A percentile compares a stretch with the other conserved stretches of the same genome.
phyloP scores from a whole-genome alignment of 2,113 vertebrate species.

The Prolemur simus region DNA sequence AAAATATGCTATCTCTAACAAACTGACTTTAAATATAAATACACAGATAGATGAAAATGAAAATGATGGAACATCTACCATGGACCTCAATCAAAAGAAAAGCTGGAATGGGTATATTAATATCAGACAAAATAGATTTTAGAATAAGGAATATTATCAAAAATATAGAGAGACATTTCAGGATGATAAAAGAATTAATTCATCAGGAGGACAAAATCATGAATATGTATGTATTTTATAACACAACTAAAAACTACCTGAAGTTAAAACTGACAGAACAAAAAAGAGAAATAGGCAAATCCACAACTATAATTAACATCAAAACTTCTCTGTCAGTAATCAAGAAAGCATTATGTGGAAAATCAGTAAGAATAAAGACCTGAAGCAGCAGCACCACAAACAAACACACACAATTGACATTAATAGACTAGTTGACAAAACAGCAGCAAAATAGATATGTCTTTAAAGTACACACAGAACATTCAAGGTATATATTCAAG shows the following conservation, averaged over 20 bases:
- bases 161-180: neutral
- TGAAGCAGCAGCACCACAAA: neutral
- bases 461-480: neutral
- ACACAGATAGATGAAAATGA: neutral
- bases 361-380: neutral
- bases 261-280: neutral
- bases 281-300: neutral
- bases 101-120: neutral
- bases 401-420: neutral
- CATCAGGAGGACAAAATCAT: no score
- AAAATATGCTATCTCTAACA: neutral
- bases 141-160: neutral
- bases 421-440: neutral
- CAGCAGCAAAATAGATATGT: neutral
- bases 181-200: neutral
- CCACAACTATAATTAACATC: neutral
- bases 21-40: neutral
- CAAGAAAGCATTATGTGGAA: neutral
- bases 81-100: neutral
- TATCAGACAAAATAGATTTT: neutral
- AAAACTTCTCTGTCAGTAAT: neutral
- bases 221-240: neutral
- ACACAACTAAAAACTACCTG: neutral
- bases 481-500: neutral
- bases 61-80: neutral